These are phyloP conservation scores for Drosophila arizonae DNA, from an alignment of 1,140 invertebrate species.

Conservation along the genomic window DNA sequence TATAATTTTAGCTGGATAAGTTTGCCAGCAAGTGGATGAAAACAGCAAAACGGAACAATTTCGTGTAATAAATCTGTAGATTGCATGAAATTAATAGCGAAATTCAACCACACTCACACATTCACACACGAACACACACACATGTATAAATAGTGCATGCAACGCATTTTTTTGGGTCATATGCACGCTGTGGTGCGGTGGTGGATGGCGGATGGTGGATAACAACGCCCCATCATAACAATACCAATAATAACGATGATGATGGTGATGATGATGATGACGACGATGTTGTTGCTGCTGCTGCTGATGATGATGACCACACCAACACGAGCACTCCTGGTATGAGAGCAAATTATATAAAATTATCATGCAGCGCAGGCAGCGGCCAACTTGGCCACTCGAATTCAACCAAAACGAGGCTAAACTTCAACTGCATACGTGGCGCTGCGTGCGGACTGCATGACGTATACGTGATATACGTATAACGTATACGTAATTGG, in stretches of 20 bases:
- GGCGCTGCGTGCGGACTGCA: slow-evolving; percentile 40
- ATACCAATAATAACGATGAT: not conserved
- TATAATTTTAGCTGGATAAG: slow-evolving; percentile 50
- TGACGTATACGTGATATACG: slow-evolving; percentile 60
- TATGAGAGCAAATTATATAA: slow-evolving; percentile 71
- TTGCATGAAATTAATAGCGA: slow-evolving; percentile 57
- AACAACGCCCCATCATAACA: not conserved
- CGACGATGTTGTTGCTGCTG: not conserved
- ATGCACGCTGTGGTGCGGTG: not conserved
- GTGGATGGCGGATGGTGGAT: not conserved
- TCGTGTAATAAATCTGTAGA: slow-evolving; percentile 61
- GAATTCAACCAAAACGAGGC: slow-evolving; percentile 54
- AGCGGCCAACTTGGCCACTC: slow-evolving; percentile 61
- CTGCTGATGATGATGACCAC: slow-evolving; percentile 36
- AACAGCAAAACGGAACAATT: slow-evolving; percentile 44
- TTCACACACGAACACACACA: not conserved
- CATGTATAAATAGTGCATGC: slow-evolving; percentile 48
- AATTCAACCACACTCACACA: not conserved
- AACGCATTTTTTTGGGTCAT: slow-evolving; percentile 48
- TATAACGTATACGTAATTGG: slow-evolving; percentile 70
- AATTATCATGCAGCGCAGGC: slow-evolving; percentile 77
- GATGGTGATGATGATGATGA: not conserved
- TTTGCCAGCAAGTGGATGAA: slow-evolving; percentile 9
- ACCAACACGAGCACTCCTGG: slow-evolving; percentile 49
- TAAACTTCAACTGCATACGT: slow-evolving; percentile 40